Evolutionary conservation across 30 jellyfish, hydroid and myxozoan species (phyloP), one percentile per base, ranked within the genome.

Genomic region (Aurelia aurita): DNA sequence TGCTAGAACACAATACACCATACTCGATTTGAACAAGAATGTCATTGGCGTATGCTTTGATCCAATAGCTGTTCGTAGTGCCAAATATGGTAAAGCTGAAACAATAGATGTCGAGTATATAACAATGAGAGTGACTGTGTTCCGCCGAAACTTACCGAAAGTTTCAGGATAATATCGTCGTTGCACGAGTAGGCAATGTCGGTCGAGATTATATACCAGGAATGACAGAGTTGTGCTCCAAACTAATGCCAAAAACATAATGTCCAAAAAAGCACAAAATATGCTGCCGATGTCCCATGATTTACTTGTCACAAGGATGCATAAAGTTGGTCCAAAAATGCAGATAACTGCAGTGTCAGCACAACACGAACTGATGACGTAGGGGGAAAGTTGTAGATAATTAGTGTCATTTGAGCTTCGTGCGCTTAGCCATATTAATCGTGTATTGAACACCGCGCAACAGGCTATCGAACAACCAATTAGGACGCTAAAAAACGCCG

Each of bases 141-240:
- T 85, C 18, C 89, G 74, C 35, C 59, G 62, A 12, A n/a, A 67
- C 21, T 63, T 74, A 8, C 89, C 85, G 59, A 85, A 85, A 1
- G 89, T 63, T n/a, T 63, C 43, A n/a, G 72, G 77, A 69, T 72
- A 85, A 12, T 53, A 26, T 35, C 84, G 18, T 21, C 89, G 67
- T 3, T 54, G 69, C 51, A 66, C 89, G 22, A 85, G 59, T 15
- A 85, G 67, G 85, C 95, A 85, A 44, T 85, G 89, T 14, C 95
- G 79, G 44, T 85, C 95, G 23, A 85, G 79, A 44, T 21, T 83
- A 80, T 83, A 83, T 1, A 83, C n/a, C 12, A 83, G 79, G 8
- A 58, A 35, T 12, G 93, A 83, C 2, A 59, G 27, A 0, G 76
- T 60, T 12, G 74, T 45, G 44, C 87, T 74, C 88, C 83, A 62